Base-by-base conservation (phyloP, 2,888 invertebrate genomes). In the Oligia fasciuncula region DNA sequence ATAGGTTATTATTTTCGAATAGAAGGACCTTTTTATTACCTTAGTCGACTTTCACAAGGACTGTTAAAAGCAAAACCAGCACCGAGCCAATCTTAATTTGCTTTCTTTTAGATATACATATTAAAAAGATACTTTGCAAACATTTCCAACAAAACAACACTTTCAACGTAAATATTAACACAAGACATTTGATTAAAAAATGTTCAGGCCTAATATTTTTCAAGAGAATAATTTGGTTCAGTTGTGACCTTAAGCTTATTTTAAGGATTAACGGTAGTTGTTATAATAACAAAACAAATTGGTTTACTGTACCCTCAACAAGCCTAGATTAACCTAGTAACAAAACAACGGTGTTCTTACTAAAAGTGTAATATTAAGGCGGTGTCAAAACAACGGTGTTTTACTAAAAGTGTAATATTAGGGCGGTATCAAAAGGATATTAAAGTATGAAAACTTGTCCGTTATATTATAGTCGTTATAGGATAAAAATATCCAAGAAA, bases 211-310 rank as follows among this genome's bases (percentile, higher is more conserved):
- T 46, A 79, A 51, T 35, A 65, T 17, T 35, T 68, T 51, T 51
- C 23, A n/a, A 62, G 35, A 23, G 4, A 35, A 29, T 79, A 40
- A 43, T 60, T 63, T 19, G 35, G 2, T 35, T 49, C 40, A 0
- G 40, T 4, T 51, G 14, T 70, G 40, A 62, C 19, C 51, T 62
- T 1, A 9, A 63, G 9, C 63, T 63, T 35, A 35, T 63, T 9
- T 35, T 63, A 35, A 35, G 35, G 43, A 62, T 76, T 49, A 76
- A 76, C 76, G 40, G 49, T 40, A 49, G 19, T 40, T 49, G 49
- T 49, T 40, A 40, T 62, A n/a, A 13, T 60, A 76, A 75, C 19
- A 76, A 76, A 76, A 62, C 9, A 49, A 60, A 76, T 49, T 62
- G n/a, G 40, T 49, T 76, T 17, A 73, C n/a, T 60, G n/a, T n/a